Conservation (phyloP, 2,113 vertebrate species). For the Picathartes gymnocephalus region DNA sequence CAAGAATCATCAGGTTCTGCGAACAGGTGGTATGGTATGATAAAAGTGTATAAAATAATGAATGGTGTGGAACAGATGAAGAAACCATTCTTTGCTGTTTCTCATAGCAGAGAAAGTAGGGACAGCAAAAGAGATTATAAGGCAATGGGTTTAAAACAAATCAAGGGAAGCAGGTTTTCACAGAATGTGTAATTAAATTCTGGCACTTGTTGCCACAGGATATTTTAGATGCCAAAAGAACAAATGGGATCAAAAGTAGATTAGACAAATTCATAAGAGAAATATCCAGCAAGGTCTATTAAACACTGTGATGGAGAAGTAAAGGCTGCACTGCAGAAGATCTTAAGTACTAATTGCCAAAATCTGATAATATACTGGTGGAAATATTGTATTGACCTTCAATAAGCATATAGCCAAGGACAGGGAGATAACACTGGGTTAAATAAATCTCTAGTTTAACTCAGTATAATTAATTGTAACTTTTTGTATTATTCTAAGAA, state of each 20-base stretch:
- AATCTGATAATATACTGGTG: not conserved
- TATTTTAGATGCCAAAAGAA: conserved; percentile 22
- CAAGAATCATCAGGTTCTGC: not conserved
- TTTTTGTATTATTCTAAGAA: not conserved
- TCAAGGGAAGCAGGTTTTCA: not conserved
- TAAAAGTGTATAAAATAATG: not conserved
- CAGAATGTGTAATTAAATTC: not conserved
- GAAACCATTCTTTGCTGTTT: not conserved
- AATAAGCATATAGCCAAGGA: not conserved
- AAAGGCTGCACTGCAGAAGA: not conserved
- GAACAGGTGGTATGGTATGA: not conserved
- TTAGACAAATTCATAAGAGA: not conserved
- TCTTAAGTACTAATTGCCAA: not conserved
- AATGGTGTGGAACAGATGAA: not conserved
- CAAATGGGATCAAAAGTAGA: conserved; percentile 31
- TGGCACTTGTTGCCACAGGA: not conserved
- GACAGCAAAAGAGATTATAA: conserved; percentile 4
- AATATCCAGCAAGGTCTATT: not conserved
- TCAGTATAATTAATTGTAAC: not conserved
- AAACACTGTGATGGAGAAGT: not conserved
- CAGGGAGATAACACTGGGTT: not conserved
- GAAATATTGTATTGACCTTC: not conserved
- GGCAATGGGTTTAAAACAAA: conserved; percentile 33
- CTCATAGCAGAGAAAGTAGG: not conserved
- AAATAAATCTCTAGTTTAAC: not conserved